Conservation (phyloP, 2,888 invertebrate species). For the Agrypnus murinus region DNA sequence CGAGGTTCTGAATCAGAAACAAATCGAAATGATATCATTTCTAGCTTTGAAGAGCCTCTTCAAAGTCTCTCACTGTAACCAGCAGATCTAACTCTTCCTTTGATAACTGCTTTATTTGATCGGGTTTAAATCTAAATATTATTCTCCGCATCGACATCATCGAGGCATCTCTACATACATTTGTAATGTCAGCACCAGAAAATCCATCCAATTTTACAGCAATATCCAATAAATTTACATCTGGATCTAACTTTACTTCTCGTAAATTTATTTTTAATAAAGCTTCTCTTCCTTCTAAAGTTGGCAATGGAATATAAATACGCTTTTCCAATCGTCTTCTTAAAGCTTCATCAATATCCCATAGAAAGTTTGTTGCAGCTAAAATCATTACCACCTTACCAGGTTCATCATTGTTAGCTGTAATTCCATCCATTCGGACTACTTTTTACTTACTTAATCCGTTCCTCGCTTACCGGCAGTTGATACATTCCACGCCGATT, state of each 20-base stretch:
- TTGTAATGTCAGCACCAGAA: slow-evolving; percentile 99
- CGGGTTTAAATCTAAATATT: slow-evolving; percentile 93
- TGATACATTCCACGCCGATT: no score
- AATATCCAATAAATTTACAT: slow-evolving; percentile 86
- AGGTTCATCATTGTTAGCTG: slow-evolving; percentile 79
- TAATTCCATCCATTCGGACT: slow-evolving; percentile 99
- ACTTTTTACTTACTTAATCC: no score
- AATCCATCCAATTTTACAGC: slow-evolving; percentile 94
- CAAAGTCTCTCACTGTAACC: slow-evolving; percentile 93
- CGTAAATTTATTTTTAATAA: slow-evolving; percentile 90
- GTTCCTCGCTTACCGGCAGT: no score
- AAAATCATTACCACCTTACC: slow-evolving; percentile 95
- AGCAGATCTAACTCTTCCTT: slow-evolving; percentile 97
- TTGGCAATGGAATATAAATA: slow-evolving; percentile 97
- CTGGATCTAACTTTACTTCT: slow-evolving; percentile 88
- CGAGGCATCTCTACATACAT: slow-evolving; percentile 98
- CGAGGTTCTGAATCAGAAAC: slow-evolving; percentile 96
- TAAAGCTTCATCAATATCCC: slow-evolving; percentile 98
- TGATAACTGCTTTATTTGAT: slow-evolving; percentile 94
- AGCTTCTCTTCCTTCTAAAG: slow-evolving; percentile 87
- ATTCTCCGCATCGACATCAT: slow-evolving; percentile 99
- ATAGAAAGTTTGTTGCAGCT: slow-evolving; percentile 99
- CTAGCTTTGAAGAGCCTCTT: slow-evolving; percentile 92
- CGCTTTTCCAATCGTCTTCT: slow-evolving; percentile 95
- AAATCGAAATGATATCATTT: no score